A percentile compares a stretch with the other conserved stretches of the same genome.
Conservation (phyloP, 2,113 vertebrate genomes). For the rat (Rattus norvegicus) region DNA sequence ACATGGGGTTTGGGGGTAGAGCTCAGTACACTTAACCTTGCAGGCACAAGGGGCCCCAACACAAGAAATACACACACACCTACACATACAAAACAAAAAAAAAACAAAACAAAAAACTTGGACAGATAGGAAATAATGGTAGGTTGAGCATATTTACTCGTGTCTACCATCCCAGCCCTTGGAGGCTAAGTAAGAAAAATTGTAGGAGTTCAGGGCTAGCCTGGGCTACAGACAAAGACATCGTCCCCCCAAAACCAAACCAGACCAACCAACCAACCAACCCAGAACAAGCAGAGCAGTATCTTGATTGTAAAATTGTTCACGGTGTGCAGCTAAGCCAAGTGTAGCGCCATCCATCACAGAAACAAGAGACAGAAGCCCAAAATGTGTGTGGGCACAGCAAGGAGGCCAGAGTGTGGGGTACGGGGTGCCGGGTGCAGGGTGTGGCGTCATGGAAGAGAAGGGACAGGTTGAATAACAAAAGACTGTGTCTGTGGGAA, state of each 20-base stretch:
- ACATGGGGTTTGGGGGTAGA: not conserved
- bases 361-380: not conserved
- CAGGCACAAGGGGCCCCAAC: not conserved
- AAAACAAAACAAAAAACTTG: too few relatives aligned
- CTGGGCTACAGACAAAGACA: not conserved
- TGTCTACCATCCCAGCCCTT: not conserved
- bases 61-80: not conserved
- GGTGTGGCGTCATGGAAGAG: not conserved
- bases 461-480: not conserved
- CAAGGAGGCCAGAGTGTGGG: not conserved
- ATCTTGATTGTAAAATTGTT: not conserved
- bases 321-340: accelerated
- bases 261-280: not conserved
- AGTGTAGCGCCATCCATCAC: accelerated
- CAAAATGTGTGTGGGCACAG: not conserved
- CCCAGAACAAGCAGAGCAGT: not conserved
- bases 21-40: not conserved
- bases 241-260: not conserved
- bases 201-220: not conserved
- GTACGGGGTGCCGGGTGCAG: too few relatives aligned
- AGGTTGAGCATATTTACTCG: not conserved
- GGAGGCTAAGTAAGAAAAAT: too few relatives aligned
- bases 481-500: not conserved
- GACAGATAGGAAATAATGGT: not conserved
- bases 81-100: not conserved